Percentiles rank a stretch among this genome's conserved stretches.
Conservation (phyloP, 2,113 vertebrate species). For the Vulpes lagopus region DNA sequence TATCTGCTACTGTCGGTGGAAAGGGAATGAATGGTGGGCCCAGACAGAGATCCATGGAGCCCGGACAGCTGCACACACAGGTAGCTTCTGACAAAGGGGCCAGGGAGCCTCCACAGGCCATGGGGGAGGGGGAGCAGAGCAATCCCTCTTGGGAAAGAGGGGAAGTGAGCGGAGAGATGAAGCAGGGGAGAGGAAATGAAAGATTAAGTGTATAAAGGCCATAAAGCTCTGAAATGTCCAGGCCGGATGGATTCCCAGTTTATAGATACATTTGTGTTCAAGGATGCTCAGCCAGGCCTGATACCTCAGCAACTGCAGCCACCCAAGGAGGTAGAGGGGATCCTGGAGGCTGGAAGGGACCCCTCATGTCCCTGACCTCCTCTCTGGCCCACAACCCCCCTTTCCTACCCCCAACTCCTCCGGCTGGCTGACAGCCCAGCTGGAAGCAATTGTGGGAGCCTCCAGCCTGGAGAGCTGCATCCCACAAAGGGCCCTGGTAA, state of each 20-base stretch:
- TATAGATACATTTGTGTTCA: constrained; percentile 72
- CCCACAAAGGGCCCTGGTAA: constrained; percentile 80
- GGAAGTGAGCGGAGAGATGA: constrained; percentile 80
- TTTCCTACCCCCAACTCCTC: constrained; percentile 17
- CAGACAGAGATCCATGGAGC: not conserved
- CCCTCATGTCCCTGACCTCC: not conserved
- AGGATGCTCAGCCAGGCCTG: constrained; percentile 57
- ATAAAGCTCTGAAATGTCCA: constrained; percentile 74
- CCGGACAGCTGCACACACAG: constrained; percentile 59
- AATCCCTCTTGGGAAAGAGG: constrained; percentile 75
- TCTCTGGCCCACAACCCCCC: constrained; percentile 18
- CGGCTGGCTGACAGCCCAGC: constrained; percentile 79
- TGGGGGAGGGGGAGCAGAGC: constrained; percentile 57
- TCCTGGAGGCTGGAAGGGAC: not conserved
- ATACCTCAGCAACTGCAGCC: not conserved
- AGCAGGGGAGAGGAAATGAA: constrained; percentile 81
- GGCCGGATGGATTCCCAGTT: constrained; percentile 76
- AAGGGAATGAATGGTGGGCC: not conserved
- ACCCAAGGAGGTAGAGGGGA: constrained; percentile 50
- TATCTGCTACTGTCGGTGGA: not conserved
- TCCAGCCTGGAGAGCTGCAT: constrained; percentile 73
- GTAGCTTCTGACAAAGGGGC: constrained; percentile 74
- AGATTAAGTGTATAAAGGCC: constrained; percentile 81
- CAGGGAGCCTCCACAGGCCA: not conserved
- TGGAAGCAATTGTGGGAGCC: constrained; percentile 83